phyloP scores from a whole-genome alignment of 2,797 vertebrate genomes.

The Chiloscyllium punctatum region DNA sequence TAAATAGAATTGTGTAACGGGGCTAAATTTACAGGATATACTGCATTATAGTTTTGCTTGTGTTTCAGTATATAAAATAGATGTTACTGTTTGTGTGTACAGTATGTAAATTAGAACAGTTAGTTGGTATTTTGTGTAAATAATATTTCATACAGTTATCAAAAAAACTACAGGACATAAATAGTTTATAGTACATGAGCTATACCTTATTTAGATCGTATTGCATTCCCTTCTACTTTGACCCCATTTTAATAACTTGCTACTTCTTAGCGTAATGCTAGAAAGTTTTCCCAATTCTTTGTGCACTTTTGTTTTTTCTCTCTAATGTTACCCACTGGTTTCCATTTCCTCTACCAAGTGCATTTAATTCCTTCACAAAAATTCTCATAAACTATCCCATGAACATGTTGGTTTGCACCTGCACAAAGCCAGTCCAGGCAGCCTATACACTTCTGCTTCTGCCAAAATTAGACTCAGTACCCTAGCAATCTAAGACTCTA shows the following conservation, averaged over 20 bases:
- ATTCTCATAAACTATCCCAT: background rate
- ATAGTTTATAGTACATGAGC: background rate
- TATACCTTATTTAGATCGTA: background rate
- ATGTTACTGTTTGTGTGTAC: background rate
- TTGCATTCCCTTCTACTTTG: background rate
- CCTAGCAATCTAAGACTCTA: background rate
- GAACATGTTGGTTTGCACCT: background rate
- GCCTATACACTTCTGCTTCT: background rate
- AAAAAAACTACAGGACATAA: background rate
- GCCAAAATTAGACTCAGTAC: too few species aligned
- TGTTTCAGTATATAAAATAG: background rate
- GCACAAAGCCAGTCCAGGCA: background rate
- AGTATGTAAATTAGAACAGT: background rate
- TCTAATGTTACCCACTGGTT: background rate
- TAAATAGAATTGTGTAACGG: background rate
- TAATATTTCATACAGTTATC: background rate
- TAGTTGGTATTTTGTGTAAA: background rate
- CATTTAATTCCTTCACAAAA: background rate
- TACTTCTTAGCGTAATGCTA: too few species aligned
- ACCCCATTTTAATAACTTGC: too few species aligned
- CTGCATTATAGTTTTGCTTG: background rate
- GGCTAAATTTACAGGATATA: background rate
- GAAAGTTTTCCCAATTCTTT: background rate
- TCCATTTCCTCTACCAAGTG: background rate
- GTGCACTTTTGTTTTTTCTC: background rate